Conservation (phyloP, 2,113 vertebrate genomes). For the Eptesicus fuscus region DNA sequence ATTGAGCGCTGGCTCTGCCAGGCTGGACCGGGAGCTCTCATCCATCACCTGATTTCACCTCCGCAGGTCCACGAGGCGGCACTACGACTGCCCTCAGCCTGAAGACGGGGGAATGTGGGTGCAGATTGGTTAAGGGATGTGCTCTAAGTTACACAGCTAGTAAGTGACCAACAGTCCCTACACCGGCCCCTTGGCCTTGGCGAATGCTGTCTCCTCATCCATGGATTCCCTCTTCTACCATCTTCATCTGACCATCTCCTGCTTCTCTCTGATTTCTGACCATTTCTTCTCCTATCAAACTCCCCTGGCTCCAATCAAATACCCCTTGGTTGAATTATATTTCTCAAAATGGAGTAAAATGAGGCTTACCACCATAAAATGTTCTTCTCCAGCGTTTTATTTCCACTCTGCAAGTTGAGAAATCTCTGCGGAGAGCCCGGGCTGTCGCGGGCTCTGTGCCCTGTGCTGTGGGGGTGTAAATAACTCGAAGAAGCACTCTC, state of each 20-base stretch:
- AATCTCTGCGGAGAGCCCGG: neutral
- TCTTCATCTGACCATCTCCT: neutral
- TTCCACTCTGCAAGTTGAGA: neutral
- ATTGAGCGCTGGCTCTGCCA: neutral
- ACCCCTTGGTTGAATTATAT: neutral
- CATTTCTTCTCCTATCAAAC: neutral
- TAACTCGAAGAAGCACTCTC: neutral
- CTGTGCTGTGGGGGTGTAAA: neutral
- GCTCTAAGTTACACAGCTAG: neutral
- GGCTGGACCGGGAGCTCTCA: neutral
- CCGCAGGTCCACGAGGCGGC: neutral
- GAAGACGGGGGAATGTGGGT: neutral
- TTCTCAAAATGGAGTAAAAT: neutral
- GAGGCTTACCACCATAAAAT: neutral
- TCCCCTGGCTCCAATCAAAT: neutral
- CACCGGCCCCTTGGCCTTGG: fast-evolving
- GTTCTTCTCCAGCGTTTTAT: neutral
- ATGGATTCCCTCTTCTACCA: too few relatives aligned
- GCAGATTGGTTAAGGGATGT: neutral
- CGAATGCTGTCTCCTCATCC: too few relatives aligned
- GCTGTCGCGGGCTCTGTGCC: neutral
- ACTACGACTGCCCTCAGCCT: neutral
- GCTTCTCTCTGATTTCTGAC: neutral
- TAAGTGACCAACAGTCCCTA: neutral
- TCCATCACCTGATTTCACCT: neutral